Evolutionary conservation across 1,140 invertebrate genomes (phyloP).

Genomic region (Atta colombica): DNA sequence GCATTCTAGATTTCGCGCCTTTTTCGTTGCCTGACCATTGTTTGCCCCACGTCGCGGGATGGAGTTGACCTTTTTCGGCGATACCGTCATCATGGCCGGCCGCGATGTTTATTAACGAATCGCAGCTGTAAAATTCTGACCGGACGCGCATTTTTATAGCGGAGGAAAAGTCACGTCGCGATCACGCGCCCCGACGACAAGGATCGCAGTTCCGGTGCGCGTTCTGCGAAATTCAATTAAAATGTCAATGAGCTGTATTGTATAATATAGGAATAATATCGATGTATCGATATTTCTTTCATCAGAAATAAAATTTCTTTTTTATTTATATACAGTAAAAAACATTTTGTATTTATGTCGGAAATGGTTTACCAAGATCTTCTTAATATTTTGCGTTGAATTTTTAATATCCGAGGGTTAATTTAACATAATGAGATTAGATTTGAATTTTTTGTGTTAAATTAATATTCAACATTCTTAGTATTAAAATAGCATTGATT

Average conservation of each 20-base stretch:
- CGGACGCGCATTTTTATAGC: slow-evolving; percentile 74
- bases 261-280: not conserved
- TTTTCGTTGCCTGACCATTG: slow-evolving; percentile 79
- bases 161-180: slow-evolving; percentile 74
- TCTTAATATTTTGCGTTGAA: too few relatives aligned
- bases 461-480: too few relatives aligned
- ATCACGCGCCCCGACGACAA: slow-evolving; percentile 66
- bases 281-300: not conserved
- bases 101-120: slow-evolving; percentile 73
- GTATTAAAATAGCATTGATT: too few relatives aligned
- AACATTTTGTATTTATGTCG: too few relatives aligned
- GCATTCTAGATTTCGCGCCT: slow-evolving; percentile 83
- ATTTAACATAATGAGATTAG: too few relatives aligned
- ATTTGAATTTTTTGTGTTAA: too few relatives aligned
- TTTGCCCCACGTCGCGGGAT: slow-evolving; percentile 53
- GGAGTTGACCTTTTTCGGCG: slow-evolving; percentile 72
- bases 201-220: slow-evolving; percentile 64
- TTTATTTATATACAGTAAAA: not conserved
- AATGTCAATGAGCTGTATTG: slow-evolving; percentile 71
- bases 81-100: not conserved
- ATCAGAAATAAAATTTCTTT: not conserved
- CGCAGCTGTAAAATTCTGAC: slow-evolving; percentile 64
- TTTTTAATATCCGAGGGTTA: too few relatives aligned
- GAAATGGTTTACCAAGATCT: too few relatives aligned
- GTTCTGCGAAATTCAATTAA: slow-evolving; percentile 66